Evolutionary conservation across 1,140 invertebrate genomes (phyloP).

Genomic region (Eubasilissa regina): DNA sequence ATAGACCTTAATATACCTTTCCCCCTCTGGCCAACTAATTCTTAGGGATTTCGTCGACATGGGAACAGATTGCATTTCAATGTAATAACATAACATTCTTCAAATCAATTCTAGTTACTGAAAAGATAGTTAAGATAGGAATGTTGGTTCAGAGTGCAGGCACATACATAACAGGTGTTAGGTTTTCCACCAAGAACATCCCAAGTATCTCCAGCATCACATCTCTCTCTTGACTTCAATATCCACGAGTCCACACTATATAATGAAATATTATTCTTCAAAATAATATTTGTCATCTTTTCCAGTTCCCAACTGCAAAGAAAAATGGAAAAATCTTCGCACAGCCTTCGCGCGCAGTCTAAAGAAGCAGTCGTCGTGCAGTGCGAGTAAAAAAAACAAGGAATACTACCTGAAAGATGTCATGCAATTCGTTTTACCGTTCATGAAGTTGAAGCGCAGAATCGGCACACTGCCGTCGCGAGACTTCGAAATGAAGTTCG

Average conservation of each 20-base stretch:
- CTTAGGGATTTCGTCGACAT: no score
- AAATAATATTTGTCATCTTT: no score
- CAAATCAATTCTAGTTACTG: no score
- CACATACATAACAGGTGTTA: not conserved
- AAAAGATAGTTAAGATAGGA: no score
- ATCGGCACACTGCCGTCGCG: not conserved
- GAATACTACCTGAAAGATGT: constrained; percentile 9
- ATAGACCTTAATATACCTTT: no score
- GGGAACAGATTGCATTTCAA: no score
- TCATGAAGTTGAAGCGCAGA: not conserved
- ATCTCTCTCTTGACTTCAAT: not conserved
- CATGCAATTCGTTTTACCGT: constrained; percentile 10
- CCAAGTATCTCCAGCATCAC: not conserved
- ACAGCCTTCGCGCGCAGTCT: not conserved
- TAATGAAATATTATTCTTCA: not conserved
- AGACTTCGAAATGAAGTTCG: not conserved
- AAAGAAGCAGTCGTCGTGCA: not conserved
- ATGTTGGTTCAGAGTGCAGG: no score
- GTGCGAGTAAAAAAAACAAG: constrained; percentile 6
- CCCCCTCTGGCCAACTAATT: no score
- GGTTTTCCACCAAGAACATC: not conserved
- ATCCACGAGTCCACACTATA: not conserved
- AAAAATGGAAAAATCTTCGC: constrained; percentile 17
- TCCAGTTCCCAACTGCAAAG: constrained; percentile 19
- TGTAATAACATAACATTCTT: no score